Conservation (phyloP, 2,888 invertebrate genomes). For the Andricus quercusramuli region DNA sequence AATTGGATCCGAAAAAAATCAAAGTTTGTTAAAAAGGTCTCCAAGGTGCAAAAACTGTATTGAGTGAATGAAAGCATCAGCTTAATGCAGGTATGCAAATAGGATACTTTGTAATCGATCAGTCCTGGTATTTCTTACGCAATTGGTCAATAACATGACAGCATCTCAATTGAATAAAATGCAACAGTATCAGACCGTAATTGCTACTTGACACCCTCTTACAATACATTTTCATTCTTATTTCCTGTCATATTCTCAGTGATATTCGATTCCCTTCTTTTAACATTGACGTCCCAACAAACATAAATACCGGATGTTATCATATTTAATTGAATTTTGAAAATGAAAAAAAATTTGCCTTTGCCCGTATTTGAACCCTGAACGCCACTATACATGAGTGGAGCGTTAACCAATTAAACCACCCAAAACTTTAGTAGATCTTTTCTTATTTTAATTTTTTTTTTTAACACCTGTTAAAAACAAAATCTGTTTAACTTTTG, state of each 20-base stretch:
- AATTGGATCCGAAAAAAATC: background rate
- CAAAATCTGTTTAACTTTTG: too few relatives aligned
- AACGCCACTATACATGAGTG: too few relatives aligned
- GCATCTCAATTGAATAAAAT: slow-evolving; percentile 24
- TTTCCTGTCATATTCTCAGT: slow-evolving; percentile 8
- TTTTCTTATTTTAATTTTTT: too few relatives aligned
- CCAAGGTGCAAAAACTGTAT: slow-evolving; percentile 38
- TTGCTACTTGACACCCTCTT: slow-evolving; percentile 38
- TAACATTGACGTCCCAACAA: background rate
- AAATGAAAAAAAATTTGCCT: too few relatives aligned
- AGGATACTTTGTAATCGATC: slow-evolving; percentile 71
- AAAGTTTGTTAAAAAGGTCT: background rate
- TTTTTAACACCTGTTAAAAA: too few relatives aligned
- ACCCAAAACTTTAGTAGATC: too few relatives aligned
- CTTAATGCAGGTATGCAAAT: slow-evolving; percentile 70
- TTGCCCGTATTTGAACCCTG: too few relatives aligned
- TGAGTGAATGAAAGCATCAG: slow-evolving; percentile 62
- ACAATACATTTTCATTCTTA: background rate
- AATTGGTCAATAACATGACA: slow-evolving; percentile 52
- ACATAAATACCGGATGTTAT: background rate
- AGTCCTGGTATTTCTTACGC: slow-evolving; percentile 57
- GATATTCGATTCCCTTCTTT: slow-evolving; percentile 25
- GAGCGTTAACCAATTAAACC: too few relatives aligned
- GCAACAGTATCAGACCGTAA: slow-evolving; percentile 33
- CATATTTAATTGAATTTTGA: too few relatives aligned